Conservation (phyloP, 2,797 vertebrate species). For the Cephalopachus bancanus region DNA sequence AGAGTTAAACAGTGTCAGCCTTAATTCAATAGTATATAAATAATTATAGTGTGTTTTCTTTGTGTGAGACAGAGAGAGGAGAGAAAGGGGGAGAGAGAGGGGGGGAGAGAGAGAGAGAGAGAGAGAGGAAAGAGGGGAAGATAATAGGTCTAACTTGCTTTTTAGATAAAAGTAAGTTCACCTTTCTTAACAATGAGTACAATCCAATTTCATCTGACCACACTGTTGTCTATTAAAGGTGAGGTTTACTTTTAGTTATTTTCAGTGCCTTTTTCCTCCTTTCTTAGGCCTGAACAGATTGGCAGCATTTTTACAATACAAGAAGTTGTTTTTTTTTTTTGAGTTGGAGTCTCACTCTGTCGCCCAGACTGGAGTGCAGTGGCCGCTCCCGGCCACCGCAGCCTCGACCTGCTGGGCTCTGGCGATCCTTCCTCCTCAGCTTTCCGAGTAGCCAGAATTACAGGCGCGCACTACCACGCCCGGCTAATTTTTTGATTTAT, state of each 20-base stretch:
- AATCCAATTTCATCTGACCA: neutral
- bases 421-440: too few relatives aligned
- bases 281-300: neutral
- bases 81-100: neutral
- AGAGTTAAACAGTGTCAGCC: neutral
- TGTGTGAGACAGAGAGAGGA: too few relatives aligned
- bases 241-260: neutral
- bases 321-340: too few relatives aligned
- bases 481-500: too few relatives aligned
- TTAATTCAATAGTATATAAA: slow-evolving; percentile 15
- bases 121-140: too few relatives aligned
- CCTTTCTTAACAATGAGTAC: neutral
- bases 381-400: too few relatives aligned
- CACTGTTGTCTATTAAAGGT: neutral
- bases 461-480: too few relatives aligned
- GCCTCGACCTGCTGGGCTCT: too few relatives aligned
- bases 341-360: too few relatives aligned
- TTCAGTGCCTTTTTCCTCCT: neutral
- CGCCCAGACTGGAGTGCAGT: too few relatives aligned
- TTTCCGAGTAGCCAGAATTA: too few relatives aligned
- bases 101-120: too few relatives aligned
- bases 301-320: neutral
- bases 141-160: neutral
- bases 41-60: neutral
- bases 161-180: neutral